Evolutionary conservation across 92 coral and sea anemone genomes (phyloP), one percentile per base, ranked within the genome.

Genomic region (Epizoanthus rinbou): DNA sequence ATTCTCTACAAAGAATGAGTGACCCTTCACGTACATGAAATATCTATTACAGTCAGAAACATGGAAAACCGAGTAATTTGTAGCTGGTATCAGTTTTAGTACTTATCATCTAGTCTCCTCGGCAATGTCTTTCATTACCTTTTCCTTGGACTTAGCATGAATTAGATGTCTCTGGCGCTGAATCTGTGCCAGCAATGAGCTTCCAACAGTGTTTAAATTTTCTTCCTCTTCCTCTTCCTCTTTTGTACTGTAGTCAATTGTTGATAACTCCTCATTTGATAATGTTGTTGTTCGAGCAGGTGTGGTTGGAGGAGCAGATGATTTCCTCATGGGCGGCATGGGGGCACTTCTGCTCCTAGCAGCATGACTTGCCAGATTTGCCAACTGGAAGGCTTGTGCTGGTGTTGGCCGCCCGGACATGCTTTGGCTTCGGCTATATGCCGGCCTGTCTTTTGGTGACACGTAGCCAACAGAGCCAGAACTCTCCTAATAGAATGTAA

Each of bases 311-410:
- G 89, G 89, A n/a, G 90, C 98, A 2, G 98, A 93, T 2, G 98
- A 93, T 62, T 93, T 93, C 69, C 98, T 84, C 56, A 82, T 83
- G 18, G 98, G 98, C 4, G 98, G 98, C 98, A 93, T 93, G 19
- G 98, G 98, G 6, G 93, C 98, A 83, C 95, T 91, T 68, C 98
- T 86, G 69, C 98, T 93, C 59, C 98, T 84, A 18, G 98, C 98
- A 9, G 98, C 98, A 76, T 91, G 98, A 82, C 98, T 93, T 15
- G 98, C 98, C 47, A 93, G 66, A 33, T 89, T 83, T 21, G 98
- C 98, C 22, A 93, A 74, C 63, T 93, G 95, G 66, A 94, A 94
- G 79, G 93, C 95, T 59, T 93, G 97, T 8, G 97, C 94, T 9
- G 97, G 92, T 17, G 84, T 80, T 4, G 95, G 98, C 56, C 92